Evolutionary conservation across 2,113 vertebrate genomes (phyloP), one percentile per base, ranked within the genome.

Genomic region (Burhinus bistriatus): DNA sequence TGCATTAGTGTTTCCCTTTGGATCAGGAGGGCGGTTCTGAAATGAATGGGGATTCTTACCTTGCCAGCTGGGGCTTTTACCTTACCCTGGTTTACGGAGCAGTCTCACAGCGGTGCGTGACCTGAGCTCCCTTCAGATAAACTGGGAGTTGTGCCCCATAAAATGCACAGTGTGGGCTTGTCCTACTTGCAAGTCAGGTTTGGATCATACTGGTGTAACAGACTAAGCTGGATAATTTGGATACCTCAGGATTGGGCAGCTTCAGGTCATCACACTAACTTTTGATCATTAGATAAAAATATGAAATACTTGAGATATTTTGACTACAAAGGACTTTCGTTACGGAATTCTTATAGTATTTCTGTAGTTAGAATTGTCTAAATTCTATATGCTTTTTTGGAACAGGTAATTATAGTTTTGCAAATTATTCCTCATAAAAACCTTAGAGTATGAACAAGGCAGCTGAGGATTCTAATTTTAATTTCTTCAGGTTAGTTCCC

Each of bases 61-160:
- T 44, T 32, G 9, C 18, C 30, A 80, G 3, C 6, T 71, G 52
- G 5, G 22, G 11, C 42, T 80, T 45, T 66, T 47, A n/a, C 30
- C 15, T 54, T 42, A 18, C 16, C 22, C 2, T 18, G 26, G 38
- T 59, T 36, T 69, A 34, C 0, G 0, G 44, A 75, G 22, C 15
- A 77, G 45, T 36, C 15, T 66, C 57, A 36, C 87, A 47, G 38
- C 40, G 83, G 62, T 25, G 25, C 22, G 26, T 70, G 62, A 42
- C 19, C 19, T 0, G 0, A 29, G 21, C 8, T 25, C 27, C 7
- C 20, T 65, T 55, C 30, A 19, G 54, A 19, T 40, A 36, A 61
- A 2, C 22, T 70, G 78, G 4, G 27, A 59, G 7, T 2, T 58
- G 15, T 55, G 32, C 19, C 15, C 11, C 4, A 7, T 9, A 34